phyloP scores from a whole-genome alignment of 2,797 vertebrate species.

The Falco columbarius region DNA sequence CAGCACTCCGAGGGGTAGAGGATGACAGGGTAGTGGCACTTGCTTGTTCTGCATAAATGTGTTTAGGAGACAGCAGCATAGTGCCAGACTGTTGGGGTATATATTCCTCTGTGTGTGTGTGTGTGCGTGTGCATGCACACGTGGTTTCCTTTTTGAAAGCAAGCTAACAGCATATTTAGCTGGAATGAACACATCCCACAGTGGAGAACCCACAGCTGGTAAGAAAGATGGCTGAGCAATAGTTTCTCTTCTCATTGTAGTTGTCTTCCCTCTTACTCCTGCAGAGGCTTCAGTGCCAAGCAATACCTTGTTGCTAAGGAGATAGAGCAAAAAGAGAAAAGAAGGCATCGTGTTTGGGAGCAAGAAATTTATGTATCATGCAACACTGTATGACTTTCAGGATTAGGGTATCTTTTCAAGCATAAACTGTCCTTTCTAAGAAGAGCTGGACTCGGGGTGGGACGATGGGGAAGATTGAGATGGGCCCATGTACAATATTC shows the following conservation, averaged over 20 bases:
- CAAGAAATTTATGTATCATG: not conserved
- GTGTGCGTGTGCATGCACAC: fast-evolving
- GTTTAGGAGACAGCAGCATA: not conserved
- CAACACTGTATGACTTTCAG: not conserved
- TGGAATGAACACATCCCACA: not conserved
- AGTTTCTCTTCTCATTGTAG: not conserved
- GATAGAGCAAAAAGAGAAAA: not conserved
- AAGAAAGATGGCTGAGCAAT: constrained; percentile 2
- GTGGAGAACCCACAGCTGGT: not conserved
- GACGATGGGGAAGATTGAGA: not conserved
- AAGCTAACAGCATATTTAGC: not conserved
- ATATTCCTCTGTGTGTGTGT: not conserved
- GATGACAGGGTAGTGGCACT: not conserved
- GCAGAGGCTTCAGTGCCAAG: not conserved
- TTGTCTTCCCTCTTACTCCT: not conserved
- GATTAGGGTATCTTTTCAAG: not conserved
- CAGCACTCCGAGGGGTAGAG: not conserved
- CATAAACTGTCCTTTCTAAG: not conserved
- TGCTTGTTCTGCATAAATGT: not conserved
- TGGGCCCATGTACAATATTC: not conserved
- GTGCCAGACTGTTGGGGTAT: not conserved
- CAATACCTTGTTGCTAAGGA: constrained; percentile 41
- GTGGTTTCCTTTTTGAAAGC: not conserved
- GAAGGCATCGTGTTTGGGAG: not conserved
- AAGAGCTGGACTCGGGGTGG: not conserved